Evolutionary conservation across 2,797 vertebrate species (phyloP), one percentile per base, ranked within the genome.

Genomic region (Falco rusticolus): DNA sequence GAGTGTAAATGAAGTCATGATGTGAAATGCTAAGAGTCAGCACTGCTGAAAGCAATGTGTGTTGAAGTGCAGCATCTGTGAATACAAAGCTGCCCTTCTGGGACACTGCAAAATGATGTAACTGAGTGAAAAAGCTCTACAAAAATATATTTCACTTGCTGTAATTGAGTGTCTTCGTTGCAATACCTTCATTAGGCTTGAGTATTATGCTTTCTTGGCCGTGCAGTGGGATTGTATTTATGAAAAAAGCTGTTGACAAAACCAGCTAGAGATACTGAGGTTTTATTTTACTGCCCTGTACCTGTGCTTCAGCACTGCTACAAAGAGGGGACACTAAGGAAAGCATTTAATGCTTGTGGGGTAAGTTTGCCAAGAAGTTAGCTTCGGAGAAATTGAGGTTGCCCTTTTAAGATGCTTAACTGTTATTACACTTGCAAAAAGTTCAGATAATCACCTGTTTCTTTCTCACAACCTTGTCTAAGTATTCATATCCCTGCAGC

Each of bases 81-180:
- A 86, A 74, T 69, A 90, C 94, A 82, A 51, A 70, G 81, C 90
- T 91, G 91, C 92, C 90, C 98, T 98, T 97, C 94, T 97, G 98
- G 98, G 98, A 97, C 91, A 28, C 94, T 26, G 93, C 80, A 94
- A 98, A 98, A 97, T 98, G 98, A 98, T 98, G 98, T 98, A 98
- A 98, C 95, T 29, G 89, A 84, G 78, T 97, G 98, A 98, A 98
- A 98, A 98, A 71, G 93, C 91, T 87, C 75, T 56, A 26, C 90
- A 92, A 74, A 96, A 96, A 93, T 63, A 16, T 17, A 56, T 83
- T 60, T 87, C 47, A 34, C 82, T 89, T 87, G 92, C 85, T 93
- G 95, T 79, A 54, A 83, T 47, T 69, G 84, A 71, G 89, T 65
- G 26, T 63, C 19, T 84, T 25, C 16, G 22, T 74, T 90, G 87